Percentiles rank a stretch among this genome's conserved stretches.
These are phyloP conservation scores for Chrysoperla carnea DNA, from an alignment of 1,140 invertebrate genomes.

Conservation along the genomic window DNA sequence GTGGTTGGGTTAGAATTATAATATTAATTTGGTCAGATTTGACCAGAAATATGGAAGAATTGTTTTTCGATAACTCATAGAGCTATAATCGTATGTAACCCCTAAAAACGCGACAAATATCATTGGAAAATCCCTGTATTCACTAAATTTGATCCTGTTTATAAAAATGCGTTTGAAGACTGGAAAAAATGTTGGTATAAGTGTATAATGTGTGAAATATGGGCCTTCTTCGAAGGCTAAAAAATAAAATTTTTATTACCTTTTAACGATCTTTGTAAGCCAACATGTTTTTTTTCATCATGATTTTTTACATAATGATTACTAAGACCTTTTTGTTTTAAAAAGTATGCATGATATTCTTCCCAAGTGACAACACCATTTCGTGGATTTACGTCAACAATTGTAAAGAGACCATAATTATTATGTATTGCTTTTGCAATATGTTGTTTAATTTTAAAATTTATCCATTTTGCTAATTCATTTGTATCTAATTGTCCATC, in stretches of 20 bases:
- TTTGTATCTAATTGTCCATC: slow-evolving; percentile 39
- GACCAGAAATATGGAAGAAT: too few relatives aligned
- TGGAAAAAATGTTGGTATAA: too few relatives aligned
- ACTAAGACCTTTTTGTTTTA: slow-evolving; percentile 46
- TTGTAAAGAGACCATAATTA: slow-evolving; percentile 52
- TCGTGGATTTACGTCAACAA: slow-evolving; percentile 50
- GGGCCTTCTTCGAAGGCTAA: too few relatives aligned
- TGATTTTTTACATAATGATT: slow-evolving; percentile 44
- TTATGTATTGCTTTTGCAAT: slow-evolving; percentile 50
- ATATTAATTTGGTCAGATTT: too few relatives aligned
- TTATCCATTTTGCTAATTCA: slow-evolving; percentile 55
- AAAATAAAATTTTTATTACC: slow-evolving; percentile 18
- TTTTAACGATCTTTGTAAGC: slow-evolving; percentile 27
- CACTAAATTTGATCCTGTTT: too few relatives aligned
- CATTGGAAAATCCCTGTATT: too few relatives aligned
- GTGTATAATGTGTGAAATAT: too few relatives aligned
- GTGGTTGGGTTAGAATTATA: too few relatives aligned
- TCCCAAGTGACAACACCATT: slow-evolving; percentile 67
- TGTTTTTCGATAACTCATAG: too few relatives aligned
- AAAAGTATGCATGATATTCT: slow-evolving; percentile 58
- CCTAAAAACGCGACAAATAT: too few relatives aligned
- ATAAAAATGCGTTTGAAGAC: too few relatives aligned
- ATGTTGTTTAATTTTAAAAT: slow-evolving; percentile 53
- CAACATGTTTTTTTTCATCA: slow-evolving; percentile 40
- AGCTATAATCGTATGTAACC: too few relatives aligned